These are phyloP conservation scores for Papilio machaon DNA, from an alignment of 1,140 invertebrate species.

Conservation along the genomic window DNA sequence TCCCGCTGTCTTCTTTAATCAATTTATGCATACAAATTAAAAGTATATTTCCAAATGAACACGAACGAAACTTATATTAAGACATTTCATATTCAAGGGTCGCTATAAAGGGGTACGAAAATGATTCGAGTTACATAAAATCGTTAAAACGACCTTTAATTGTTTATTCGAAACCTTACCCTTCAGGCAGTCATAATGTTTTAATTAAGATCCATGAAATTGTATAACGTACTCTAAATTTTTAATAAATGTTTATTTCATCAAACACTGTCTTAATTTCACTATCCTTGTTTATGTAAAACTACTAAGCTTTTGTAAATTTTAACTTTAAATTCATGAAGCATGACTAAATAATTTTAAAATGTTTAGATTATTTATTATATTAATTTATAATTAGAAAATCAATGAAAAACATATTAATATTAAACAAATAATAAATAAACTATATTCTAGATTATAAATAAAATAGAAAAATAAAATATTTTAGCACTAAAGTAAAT, in stretches of 20 bases:
- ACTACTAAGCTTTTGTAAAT: background rate
- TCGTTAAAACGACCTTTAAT: conserved; percentile 37
- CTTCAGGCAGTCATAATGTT: conserved; percentile 14
- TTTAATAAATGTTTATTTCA: too few species aligned
- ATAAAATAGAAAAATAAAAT: background rate
- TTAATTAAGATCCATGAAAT: conserved; percentile 13
- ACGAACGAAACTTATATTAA: conserved; percentile 8
- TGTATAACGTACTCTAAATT: background rate
- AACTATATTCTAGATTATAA: background rate
- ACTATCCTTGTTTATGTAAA: too few species aligned
- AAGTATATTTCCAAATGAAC: background rate
- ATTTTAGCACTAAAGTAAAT: background rate
- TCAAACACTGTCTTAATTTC: too few species aligned
- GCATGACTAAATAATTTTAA: too few species aligned
- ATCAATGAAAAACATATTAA: too few species aligned
- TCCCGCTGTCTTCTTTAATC: background rate
- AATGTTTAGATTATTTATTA: too few species aligned
- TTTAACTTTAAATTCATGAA: too few species aligned
- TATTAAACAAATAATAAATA: background rate
- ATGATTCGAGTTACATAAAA: conserved; percentile 28
- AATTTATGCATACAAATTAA: conserved; percentile 1
- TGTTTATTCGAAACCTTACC: conserved; percentile 25
- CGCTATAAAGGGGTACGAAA: conserved; percentile 31
- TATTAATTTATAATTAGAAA: too few species aligned
- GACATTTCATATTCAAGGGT: conserved; percentile 37